Percentiles rank a stretch among this genome's conserved stretches.
Evolutionary conservation across 2,888 invertebrate genomes (phyloP).

Genomic region (Hirtodrosophila alboralis): DNA sequence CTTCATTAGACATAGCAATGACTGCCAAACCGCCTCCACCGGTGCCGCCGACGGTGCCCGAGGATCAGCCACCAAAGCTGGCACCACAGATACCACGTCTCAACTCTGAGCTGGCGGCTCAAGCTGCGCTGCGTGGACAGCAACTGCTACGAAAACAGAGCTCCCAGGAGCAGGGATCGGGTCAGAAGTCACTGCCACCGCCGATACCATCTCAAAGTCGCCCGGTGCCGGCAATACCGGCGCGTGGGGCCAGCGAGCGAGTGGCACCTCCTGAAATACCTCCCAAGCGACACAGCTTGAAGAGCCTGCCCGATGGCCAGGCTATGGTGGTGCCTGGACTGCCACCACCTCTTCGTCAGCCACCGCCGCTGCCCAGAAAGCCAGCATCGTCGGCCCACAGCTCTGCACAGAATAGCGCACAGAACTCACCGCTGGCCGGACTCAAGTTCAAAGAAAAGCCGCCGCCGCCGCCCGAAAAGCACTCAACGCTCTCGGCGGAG

Average conservation of each 20-base stretch:
- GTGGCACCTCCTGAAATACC: constrained; percentile 84
- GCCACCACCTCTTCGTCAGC: constrained; percentile 82
- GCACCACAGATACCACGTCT: constrained; percentile 83
- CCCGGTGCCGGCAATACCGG: constrained; percentile 84
- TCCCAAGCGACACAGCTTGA: constrained; percentile 83
- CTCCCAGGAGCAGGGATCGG: constrained; percentile 70
- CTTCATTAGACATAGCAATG: constrained; percentile 45
- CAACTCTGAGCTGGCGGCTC: constrained; percentile 83
- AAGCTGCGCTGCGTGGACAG: constrained; percentile 83
- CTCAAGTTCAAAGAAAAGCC: constrained; percentile 82
- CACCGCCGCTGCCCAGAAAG: constrained; percentile 83
- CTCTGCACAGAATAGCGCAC: constrained; percentile 81
- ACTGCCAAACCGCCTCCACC: constrained; percentile 73
- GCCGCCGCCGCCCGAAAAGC: constrained; percentile 78
- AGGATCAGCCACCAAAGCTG: constrained; percentile 74
- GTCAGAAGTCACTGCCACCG: constrained; percentile 55
- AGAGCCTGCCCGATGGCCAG: constrained; percentile 80
- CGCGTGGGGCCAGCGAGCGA: constrained; percentile 80
- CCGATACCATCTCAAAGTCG: constrained; percentile 72
- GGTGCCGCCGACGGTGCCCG: constrained; percentile 58
- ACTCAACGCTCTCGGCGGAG: constrained; percentile 67
- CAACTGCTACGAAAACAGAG: constrained; percentile 82
- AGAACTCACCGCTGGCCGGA: constrained; percentile 81
- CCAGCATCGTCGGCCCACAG: constrained; percentile 79
- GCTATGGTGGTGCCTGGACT: constrained; percentile 57